Evolutionary conservation across 2,888 invertebrate species (phyloP), one percentile per base, ranked within the genome.

Genomic region (Drosophila leonis): DNA sequence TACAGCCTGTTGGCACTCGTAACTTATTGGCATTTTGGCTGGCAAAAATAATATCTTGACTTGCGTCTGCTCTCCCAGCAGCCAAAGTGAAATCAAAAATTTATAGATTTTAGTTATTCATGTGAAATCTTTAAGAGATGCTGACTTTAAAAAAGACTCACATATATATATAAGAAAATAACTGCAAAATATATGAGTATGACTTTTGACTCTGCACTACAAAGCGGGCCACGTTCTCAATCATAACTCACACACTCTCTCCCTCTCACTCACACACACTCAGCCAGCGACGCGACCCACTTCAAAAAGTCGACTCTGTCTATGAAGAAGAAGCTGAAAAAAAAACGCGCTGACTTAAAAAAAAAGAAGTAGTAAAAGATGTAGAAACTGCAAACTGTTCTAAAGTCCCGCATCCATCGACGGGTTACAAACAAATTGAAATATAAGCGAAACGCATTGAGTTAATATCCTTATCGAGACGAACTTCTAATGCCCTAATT

Each of bases 81-180:
- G 60, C 76, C 76, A 80, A 86, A 82, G 79, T 85, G 82, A 80
- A 85, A 85, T 85, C 76, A 85, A 87, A 85, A 84, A 85, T 87
- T 87, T 85, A 85, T 85, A 82, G 84, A 84, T 85, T 87, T 85
- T 87, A 85, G 87, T 85, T 87, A 85, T 85, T 84, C 82, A 85
- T 87, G 84, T 82, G 80, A 82, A 85, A 87, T 85, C 80, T 85
- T 85, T 87, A 85, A 87, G 82, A 76, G 82, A 75, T 65, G 70
- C 55, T 69, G 59, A 51, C 84, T 87, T 84, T 87, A 80, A 87
- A 78, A 51, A 52, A 15, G 7, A 24, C 13, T 29, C 12, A 48
- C n/a, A 48, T 27, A 10, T n/a, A 52, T 35, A 35, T 24, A 66
- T 64, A 72, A 60, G 20, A 41, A 37, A 48, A 42, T 18, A 63